Evolutionary conservation across 1,140 invertebrate genomes (phyloP).

Genomic region (Zaprionus tsacasi): DNA sequence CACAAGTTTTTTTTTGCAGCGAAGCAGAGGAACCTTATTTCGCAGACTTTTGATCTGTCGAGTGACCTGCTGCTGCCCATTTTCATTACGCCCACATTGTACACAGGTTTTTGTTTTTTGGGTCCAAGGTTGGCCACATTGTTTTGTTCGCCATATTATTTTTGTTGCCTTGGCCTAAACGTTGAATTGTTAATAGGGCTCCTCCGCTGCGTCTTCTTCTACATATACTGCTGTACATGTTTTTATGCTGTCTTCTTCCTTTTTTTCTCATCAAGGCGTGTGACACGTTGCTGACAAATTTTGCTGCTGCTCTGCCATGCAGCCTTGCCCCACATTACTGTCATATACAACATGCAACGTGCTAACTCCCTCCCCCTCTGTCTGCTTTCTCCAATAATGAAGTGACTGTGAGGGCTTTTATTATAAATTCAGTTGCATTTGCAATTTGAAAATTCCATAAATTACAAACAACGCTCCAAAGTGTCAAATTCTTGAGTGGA

Average conservation of each 20-base stretch:
- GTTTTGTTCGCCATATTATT: constrained; percentile 30
- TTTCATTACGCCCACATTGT: constrained; percentile 23
- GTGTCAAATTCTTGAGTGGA: constrained; percentile 29
- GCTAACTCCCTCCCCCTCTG: neutral
- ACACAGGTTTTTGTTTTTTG: constrained; percentile 10
- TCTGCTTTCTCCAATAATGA: constrained; percentile 39
- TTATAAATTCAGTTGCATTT: constrained; percentile 57
- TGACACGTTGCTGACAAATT: constrained; percentile 31
- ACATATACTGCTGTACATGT: constrained; percentile 14
- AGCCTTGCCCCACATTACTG: constrained; percentile 46
- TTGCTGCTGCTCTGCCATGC: constrained; percentile 11
- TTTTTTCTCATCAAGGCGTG: constrained; percentile 8
- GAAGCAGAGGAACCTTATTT: too few relatives aligned
- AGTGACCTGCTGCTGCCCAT: neutral
- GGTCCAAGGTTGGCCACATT: constrained; percentile 39
- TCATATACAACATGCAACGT: constrained; percentile 16
- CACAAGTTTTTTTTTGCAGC: too few relatives aligned
- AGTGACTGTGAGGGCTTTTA: constrained; percentile 39
- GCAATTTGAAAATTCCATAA: constrained; percentile 69
- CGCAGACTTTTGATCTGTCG: too few relatives aligned
- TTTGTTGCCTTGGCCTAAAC: constrained; percentile 69
- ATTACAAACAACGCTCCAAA: constrained; percentile 57
- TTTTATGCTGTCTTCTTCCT: neutral
- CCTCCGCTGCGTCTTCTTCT: constrained; percentile 5
- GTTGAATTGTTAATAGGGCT: constrained; percentile 60